Evolutionary conservation across 2,888 invertebrate genomes (phyloP), one percentile per base, ranked within the genome.

Genomic region (Amiota communis): DNA sequence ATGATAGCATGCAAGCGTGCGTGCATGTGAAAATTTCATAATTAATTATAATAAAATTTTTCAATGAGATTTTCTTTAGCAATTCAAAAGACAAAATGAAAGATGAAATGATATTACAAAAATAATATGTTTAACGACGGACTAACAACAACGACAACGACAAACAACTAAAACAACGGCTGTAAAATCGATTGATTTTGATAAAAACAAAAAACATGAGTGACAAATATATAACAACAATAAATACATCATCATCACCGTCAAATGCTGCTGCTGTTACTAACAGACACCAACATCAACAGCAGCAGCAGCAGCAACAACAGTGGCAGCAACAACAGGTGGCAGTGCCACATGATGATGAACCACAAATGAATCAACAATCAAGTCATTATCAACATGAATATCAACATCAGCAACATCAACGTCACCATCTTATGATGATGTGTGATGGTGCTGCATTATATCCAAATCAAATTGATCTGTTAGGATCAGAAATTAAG

Each of bases 371-470:
- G 74, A 71, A 74, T 73, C 64, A 76, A 77, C 76, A 71, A 36
- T 36, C 6, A 36, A 36, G 36, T 36, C 59, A 76, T 77, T 72
- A 76, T 74, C 72, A 74, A 68, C 74, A 11, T n/a, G 6, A n/a
- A 53, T 15, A 79, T 79, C 73, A 76, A 77, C 68, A 78, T 75
- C 56, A 77, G 13, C 6, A 11, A 49, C 67, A 71, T 68, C 73
- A 76, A 70, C 57, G 69, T 61, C 53, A 59, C 61, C 3, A 23
- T 36, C 36, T 4, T 6, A 36, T 36, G 6, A 36, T 6, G 36
- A 36, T 36, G 36, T 4, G 36, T 6, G 36, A 6, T 36, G 36
- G 36, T 36, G 36, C 0, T 6, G 6, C 6, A 36, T 36, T 36
- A 6, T 23, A 36, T 36, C n/a, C n/a, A 6, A 36, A 36, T 36